Base-by-base conservation (phyloP, 2,797 vertebrate genomes). In the Helicolenus hilgendorfi region DNA sequence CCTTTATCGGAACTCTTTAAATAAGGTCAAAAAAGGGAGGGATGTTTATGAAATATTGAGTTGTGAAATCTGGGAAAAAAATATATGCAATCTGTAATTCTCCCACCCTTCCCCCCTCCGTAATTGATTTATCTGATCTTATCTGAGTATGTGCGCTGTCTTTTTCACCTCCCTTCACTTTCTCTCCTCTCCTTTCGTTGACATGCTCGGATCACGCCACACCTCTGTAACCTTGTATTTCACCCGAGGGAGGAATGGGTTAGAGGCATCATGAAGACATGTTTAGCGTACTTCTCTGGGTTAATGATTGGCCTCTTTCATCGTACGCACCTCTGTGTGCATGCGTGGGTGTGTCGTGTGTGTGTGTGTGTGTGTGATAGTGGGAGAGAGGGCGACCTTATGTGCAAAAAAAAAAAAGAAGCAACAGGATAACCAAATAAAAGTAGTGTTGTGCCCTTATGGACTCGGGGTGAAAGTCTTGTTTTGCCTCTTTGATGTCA, bases 51-150 rank as follows among this genome's bases (percentile, higher is more conserved):
- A 84, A 74, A 71, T 70, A 14, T 10, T 9, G 2, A 41, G 55
- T 95, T 94, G 77, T 82, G 88, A 94, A 92, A 92, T 85, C 64
- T 69, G 18, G 31, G 68, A 20, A 79, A 62, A 65, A 72, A 76
- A 86, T 33, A 0, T n/a, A 26, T 41, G 36, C 27, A 84, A 41
- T 75, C 36, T 27, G 2, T 27, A 3, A 3, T 27, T 27, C 26
- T 27, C 26, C 26, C 26, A 2, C 26, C 26, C 26, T 38, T 33
- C 31, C 7, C 55, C 35, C 11, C 33, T 6, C 38, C 38, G 0
- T 26, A 4, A 65, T 72, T 59, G 49, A 53, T 65, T 73, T 36
- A 64, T 81, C 45, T 41, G 10, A 36, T 74, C 78, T 79, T 68
- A 69, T 80, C 58, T 84, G 22, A 18, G 26, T 18, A 38, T 14